A percentile compares a stretch with the other conserved stretches of the same genome.
phyloP scores from a whole-genome alignment of 2,113 vertebrate species.

The Petrocephalus microphthalmus region DNA sequence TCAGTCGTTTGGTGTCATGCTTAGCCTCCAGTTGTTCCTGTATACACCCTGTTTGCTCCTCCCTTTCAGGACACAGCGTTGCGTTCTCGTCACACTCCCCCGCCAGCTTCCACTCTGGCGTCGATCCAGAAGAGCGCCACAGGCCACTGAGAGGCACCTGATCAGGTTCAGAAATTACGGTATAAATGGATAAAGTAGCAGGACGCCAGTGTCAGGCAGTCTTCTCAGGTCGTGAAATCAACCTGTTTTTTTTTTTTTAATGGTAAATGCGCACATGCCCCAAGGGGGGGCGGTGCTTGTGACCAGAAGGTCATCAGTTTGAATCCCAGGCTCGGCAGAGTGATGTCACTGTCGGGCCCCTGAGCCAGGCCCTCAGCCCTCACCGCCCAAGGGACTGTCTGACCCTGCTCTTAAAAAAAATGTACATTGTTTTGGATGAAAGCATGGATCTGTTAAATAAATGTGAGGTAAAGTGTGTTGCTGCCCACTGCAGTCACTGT shows the following conservation, averaged over 20 bases:
- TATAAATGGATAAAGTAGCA: background rate
- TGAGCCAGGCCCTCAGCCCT: background rate
- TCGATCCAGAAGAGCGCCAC: background rate
- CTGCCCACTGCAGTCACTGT: background rate
- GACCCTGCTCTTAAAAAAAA: background rate
- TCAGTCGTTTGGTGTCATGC: background rate
- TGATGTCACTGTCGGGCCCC: background rate
- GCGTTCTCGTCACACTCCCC: background rate
- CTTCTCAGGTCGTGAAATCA: background rate
- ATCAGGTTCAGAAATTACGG: background rate
- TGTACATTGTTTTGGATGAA: background rate
- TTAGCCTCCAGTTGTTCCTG: background rate
- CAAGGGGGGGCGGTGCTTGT: background rate
- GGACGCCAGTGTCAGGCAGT: background rate
- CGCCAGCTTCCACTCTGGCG: background rate
- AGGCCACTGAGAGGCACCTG: background rate
- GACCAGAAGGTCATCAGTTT: background rate
- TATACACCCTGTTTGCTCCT: background rate
- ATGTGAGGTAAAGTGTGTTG: background rate
- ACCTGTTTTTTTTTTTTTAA: no score
- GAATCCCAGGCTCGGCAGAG: background rate
- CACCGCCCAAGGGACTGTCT: background rate
- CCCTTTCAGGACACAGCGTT: background rate
- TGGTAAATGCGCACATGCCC: background rate
- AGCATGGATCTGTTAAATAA: background rate